phyloP scores from a whole-genome alignment of 2,888 invertebrate genomes.

The Timema podura region DNA sequence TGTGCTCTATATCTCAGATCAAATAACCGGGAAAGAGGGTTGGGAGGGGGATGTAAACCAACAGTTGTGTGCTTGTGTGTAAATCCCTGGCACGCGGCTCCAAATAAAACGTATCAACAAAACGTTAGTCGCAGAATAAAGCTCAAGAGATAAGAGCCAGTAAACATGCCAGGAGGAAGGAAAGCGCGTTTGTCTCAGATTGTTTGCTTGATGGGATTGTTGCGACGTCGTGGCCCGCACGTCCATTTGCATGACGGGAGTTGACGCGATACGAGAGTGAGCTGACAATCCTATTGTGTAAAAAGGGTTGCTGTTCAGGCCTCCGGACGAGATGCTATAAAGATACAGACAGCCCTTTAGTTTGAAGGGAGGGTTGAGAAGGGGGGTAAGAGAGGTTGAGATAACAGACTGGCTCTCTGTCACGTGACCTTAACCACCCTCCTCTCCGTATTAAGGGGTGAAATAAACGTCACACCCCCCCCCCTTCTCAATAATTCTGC shows the following conservation, averaged over 20 bases:
- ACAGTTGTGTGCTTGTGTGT: no score
- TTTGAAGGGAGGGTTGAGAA: background rate
- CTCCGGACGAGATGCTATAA: conserved; percentile 10
- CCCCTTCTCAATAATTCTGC: background rate
- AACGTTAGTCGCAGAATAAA: no score
- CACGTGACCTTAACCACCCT: conserved; percentile 13
- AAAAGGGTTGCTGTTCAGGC: conserved; percentile 10
- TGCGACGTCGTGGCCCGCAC: background rate
- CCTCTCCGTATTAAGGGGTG: no score
- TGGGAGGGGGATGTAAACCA: no score
- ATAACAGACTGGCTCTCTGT: conserved; percentile 17
- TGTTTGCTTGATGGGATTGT: conserved; percentile 14
- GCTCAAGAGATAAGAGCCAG: no score
- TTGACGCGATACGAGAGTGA: background rate
- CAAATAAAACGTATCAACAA: no score
- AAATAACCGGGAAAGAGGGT: no score
- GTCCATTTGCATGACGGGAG: background rate
- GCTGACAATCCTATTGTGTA: conserved; percentile 17
- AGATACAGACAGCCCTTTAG: conserved; percentile 21
- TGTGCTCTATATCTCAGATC: no score
- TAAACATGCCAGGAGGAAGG: no score
- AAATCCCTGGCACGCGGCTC: no score
- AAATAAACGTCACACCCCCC: background rate
- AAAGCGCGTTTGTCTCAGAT: conserved; percentile 12
- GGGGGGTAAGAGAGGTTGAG: conserved; percentile 17